These are phyloP conservation scores for Bos javanicus DNA, from an alignment of 2,113 vertebrate genomes.

Conservation along the genomic window DNA sequence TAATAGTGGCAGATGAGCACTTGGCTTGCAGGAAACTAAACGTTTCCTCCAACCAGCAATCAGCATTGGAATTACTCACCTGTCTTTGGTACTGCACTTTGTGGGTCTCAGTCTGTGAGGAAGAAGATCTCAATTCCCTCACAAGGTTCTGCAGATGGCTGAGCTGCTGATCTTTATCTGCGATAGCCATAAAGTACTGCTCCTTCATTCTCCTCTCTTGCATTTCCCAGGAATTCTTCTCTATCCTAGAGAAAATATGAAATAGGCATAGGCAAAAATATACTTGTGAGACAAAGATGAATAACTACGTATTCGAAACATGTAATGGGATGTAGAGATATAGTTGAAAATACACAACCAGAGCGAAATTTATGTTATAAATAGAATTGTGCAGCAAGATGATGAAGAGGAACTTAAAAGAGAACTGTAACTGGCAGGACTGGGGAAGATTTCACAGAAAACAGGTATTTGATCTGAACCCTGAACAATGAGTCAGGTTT, in stretches of 20 bases:
- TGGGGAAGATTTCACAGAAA: neutral
- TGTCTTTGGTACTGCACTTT: constrained; percentile 81
- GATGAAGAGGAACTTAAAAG: neutral
- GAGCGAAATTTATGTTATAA: neutral
- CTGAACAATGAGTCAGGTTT: neutral
- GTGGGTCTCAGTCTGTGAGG: constrained; percentile 64
- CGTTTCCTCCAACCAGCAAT: neutral
- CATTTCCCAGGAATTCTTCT: constrained; percentile 83
- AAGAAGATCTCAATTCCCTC: constrained; percentile 77
- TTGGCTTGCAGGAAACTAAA: neutral
- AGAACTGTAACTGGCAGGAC: neutral
- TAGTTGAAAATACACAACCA: neutral
- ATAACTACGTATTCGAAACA: neutral
- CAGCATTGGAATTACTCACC: constrained; percentile 68
- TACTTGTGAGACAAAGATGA: neutral
- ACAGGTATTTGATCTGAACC: neutral
- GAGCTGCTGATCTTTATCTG: constrained; percentile 89
- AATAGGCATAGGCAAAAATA: neutral
- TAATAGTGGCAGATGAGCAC: neutral
- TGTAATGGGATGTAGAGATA: neutral
- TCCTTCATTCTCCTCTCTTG: constrained; percentile 87
- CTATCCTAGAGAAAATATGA: constrained; percentile 66
- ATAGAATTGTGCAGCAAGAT: neutral
- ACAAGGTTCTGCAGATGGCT: constrained; percentile 81
- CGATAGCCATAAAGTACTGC: constrained; percentile 85